phyloP scores from a whole-genome alignment of 2,888 invertebrate species.

The Ephialtes manifestator region DNA sequence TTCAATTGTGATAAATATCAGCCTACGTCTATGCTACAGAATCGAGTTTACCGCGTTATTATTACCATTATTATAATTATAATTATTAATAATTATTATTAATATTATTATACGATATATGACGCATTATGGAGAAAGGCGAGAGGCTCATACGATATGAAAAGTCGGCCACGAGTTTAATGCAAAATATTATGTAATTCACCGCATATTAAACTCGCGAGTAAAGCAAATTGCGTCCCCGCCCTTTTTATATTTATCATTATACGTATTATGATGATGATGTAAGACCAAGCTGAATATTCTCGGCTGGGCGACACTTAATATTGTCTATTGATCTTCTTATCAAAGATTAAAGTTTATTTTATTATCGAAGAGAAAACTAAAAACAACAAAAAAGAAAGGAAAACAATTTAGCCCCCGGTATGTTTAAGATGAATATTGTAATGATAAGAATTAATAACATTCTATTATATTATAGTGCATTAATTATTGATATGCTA shows the following conservation, averaged over 20 bases:
- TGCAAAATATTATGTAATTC: constrained; percentile 32
- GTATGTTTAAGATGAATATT: constrained; percentile 68
- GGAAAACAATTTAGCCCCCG: constrained; percentile 75
- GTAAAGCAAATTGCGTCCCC: constrained; percentile 28
- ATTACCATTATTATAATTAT: constrained; percentile 28
- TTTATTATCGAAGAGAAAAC: constrained; percentile 77
- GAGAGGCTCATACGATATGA: constrained; percentile 19
- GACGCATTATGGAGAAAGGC: constrained; percentile 25
- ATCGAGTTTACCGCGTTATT: constrained; percentile 28
- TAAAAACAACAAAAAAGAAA: no score
- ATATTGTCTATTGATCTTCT: constrained; percentile 71
- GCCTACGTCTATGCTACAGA: constrained; percentile 14
- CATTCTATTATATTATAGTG: constrained; percentile 51
- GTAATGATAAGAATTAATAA: constrained; percentile 37
- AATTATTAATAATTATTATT: constrained; percentile 32
- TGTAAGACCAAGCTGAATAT: constrained; percentile 37
- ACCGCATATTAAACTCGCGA: constrained; percentile 24
- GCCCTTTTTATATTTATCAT: constrained; percentile 58
- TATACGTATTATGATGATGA: constrained; percentile 69
- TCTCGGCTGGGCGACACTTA: constrained; percentile 44
- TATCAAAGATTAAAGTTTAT: constrained; percentile 84
- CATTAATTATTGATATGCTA: constrained; percentile 62
- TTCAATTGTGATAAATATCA: constrained; percentile 56
- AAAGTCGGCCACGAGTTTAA: constrained; percentile 28
- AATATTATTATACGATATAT: constrained; percentile 40